phyloP scores from a whole-genome alignment of 2,797 vertebrate genomes.

The Pelobates cultripes region DNA sequence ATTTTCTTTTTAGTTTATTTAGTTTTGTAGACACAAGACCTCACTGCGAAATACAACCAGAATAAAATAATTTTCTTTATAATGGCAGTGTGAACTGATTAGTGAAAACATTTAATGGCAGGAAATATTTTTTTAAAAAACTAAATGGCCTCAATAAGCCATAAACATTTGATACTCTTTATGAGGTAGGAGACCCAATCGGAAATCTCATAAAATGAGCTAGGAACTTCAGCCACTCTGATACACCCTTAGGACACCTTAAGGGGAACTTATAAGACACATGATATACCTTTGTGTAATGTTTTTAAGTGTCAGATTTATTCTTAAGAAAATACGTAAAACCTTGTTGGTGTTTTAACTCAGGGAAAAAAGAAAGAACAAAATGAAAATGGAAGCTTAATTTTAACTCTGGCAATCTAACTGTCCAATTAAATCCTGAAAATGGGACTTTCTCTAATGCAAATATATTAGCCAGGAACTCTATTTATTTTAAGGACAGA shows the following conservation, averaged over 20 bases:
- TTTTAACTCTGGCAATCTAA: neutral
- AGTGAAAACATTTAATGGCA: constrained; percentile 40
- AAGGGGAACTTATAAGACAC: constrained; percentile 2
- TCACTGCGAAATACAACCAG: constrained; percentile 15
- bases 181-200: constrained; percentile 11
- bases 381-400: neutral
- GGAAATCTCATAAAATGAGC: constrained; percentile 39
- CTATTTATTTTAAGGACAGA: no score
- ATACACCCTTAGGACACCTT: constrained; percentile 11
- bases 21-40: neutral
- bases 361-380: neutral
- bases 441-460: no score
- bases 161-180: constrained; percentile 31
- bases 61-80: constrained; percentile 41
- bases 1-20: neutral
- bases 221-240: constrained; percentile 13
- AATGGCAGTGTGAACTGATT: constrained; percentile 42
- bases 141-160: constrained; percentile 15
- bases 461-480: no score
- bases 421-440: neutral
- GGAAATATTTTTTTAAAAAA: constrained; percentile 31
- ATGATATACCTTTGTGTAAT: constrained; percentile 17
- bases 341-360: neutral
- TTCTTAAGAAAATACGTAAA: constrained; percentile 7
- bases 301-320: constrained; percentile 15